Conservation (phyloP, 2,888 invertebrate genomes). For the Carpatolechia fugitivella region DNA sequence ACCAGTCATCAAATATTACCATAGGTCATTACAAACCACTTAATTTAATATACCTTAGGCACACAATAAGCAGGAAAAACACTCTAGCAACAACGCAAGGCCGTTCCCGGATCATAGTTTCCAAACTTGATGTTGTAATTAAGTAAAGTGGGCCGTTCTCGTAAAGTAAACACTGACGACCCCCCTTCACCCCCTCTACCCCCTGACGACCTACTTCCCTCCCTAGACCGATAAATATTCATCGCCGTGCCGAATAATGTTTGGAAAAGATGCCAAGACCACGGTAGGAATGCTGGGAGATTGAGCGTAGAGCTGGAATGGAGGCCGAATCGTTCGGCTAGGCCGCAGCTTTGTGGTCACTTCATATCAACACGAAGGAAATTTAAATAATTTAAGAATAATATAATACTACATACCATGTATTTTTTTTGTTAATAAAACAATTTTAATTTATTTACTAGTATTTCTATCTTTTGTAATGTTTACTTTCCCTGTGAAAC, state of each 20-base stretch:
- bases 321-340: not conserved
- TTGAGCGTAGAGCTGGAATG: not conserved
- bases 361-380: too few relatives aligned
- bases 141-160: slow-evolving; percentile 14
- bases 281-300: not conserved
- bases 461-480: too few relatives aligned
- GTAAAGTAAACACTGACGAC: slow-evolving; percentile 15
- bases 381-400: too few relatives aligned
- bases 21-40: too few relatives aligned
- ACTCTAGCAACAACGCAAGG: not conserved
- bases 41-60: too few relatives aligned
- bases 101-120: not conserved
- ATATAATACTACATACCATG: too few relatives aligned
- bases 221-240: slow-evolving; percentile 12
- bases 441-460: too few relatives aligned
- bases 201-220: not conserved
- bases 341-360: not conserved
- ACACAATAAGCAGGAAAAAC: not conserved
- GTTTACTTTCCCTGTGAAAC: too few relatives aligned
- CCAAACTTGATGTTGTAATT: slow-evolving; percentile 15
- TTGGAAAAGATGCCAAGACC: not conserved
- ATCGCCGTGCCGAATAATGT: slow-evolving; percentile 10
- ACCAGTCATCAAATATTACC: too few relatives aligned
- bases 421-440: too few relatives aligned
- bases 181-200: not conserved